Percentiles rank a stretch among this genome's conserved stretches.
phyloP scores from a whole-genome alignment of 1,140 invertebrate species.

The Rhagoletis pomonella region DNA sequence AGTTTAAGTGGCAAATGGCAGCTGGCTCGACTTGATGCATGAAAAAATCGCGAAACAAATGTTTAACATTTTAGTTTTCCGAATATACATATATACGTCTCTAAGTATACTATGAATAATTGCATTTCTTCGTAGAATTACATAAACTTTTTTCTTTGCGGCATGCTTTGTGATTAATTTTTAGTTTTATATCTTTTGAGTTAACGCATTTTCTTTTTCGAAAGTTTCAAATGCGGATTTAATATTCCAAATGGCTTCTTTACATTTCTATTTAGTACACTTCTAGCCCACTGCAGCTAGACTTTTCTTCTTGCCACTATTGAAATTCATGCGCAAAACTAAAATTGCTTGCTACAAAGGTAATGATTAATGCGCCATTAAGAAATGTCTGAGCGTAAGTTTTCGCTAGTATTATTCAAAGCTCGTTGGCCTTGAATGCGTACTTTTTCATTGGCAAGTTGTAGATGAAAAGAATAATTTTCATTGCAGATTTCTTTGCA shows the following conservation, averaged over 20 bases:
- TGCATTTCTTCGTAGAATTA: no score
- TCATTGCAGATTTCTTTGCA: conserved; percentile 5
- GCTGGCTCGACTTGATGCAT: no score
- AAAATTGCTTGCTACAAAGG: conserved; percentile 10
- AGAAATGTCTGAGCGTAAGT: not conserved
- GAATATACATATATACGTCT: no score
- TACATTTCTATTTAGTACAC: not conserved
- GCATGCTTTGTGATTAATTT: not conserved
- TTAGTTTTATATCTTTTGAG: not conserved
- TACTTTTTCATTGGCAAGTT: not conserved
- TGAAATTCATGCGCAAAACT: conserved; percentile 16
- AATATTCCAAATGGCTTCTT: not conserved
- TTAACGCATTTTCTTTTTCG: not conserved
- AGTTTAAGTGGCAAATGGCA: no score
- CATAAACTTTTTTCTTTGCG: not conserved
- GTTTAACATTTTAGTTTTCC: no score
- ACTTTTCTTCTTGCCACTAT: not conserved
- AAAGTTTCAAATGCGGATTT: not conserved
- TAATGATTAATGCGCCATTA: conserved; percentile 40
- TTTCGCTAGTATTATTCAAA: not conserved
- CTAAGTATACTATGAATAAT: no score
- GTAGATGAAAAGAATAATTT: not conserved
- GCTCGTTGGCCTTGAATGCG: conserved; percentile 10
- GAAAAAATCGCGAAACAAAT: no score
- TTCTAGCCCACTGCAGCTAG: not conserved